Base-by-base conservation (phyloP, 2,888 invertebrate species). In the Agriopis aurantiaria region DNA sequence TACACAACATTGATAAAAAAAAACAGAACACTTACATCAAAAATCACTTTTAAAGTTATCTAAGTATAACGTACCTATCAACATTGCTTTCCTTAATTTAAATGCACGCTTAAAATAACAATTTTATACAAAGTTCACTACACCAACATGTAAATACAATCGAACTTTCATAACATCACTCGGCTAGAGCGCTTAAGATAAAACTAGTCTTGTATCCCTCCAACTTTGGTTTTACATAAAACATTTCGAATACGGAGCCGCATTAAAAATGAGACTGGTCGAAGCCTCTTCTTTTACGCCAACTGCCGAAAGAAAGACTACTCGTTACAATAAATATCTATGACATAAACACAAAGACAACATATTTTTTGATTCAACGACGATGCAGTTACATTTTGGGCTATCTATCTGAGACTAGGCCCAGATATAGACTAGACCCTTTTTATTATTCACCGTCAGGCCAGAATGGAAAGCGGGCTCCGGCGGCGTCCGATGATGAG, bases 221-320 rank as follows among this genome's bases (percentile, higher is more conserved):
- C 75, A 80, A 77, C 76, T 80, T 78, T 78, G 78, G 75, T 77
- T 81, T 88, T 87, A 93, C 91, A 91, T 91, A 82, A 88, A 91
- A 79, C 91, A 91, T 85, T 93, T 93, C n/a, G 92, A 90, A 82
- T 91, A 92, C 17, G 89, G 82, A 51, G 88, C 87, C 67, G 88
- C 88, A 74, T 91, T 93, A 49, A 89, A 85, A 65, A 91, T 80
- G 66, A 91, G 83, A 78, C 86, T 88, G 58, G 91, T 81, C 0
- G 89, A 82, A 0, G 89, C 80, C 80, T 93, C 93, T 79, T 92
- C 93, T 73, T 92, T 92, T 0, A 91, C 90, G 9, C 91, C 92
- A 85, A 91, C 92, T 91, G 88, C 61, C 74, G 79, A 71, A 79
- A 75, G 67, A 76, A 76, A 73, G 65, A 68, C 41, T 53, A 68